Base-by-base conservation (phyloP, 2,888 invertebrate genomes). In the Mimachlamys varia region DNA sequence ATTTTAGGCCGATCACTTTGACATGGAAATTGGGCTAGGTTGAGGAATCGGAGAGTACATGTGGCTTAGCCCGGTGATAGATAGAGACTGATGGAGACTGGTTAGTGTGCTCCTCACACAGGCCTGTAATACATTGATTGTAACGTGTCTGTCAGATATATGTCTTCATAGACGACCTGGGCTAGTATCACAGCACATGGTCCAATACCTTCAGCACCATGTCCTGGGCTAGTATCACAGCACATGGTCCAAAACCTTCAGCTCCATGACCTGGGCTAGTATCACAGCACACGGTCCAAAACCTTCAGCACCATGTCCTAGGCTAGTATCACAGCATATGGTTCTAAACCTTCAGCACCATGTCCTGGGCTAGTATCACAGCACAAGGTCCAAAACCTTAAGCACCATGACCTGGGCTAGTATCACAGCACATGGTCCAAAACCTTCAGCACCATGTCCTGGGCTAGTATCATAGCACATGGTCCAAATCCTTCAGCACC, bases 71-170 rank as follows among this genome's bases (percentile, higher is more conserved):
- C 4, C 33, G 1, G 19, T 22, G 19, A 22, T 19, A 19, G 58
- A 58, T 58, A 58, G 58, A 58, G n/a, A 58, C n/a, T n/a, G 58
- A 58, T 58, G 2, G 58, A 2, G 2, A 22, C 2, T 22, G 19
- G 58, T 19, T 7, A 58, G 58, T 58, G 44, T 44, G 44, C 44
- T 7, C 58, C 58, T 58, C 58, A 58, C 58, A 58, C 22, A 19
- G n/a, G n/a, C 58, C 58, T 58, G 58, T 58, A 58, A n/a, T 58
- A n/a, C 58, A 58, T 58, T 58, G 58, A 58, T 58, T 58, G 13
- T n/a, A 22, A 3, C 19, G 2, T 58, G n/a, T 58, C 19, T 58
- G 58, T 58, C 58, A 58, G 58, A 58, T 58, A 58, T 10, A 19
- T 58, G 58, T 58, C 58, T 58, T 58, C 58, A 58, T 58, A 58